Evolutionary conservation across 1,140 invertebrate species (phyloP).

Genomic region (Meloidogyne hapla): DNA sequence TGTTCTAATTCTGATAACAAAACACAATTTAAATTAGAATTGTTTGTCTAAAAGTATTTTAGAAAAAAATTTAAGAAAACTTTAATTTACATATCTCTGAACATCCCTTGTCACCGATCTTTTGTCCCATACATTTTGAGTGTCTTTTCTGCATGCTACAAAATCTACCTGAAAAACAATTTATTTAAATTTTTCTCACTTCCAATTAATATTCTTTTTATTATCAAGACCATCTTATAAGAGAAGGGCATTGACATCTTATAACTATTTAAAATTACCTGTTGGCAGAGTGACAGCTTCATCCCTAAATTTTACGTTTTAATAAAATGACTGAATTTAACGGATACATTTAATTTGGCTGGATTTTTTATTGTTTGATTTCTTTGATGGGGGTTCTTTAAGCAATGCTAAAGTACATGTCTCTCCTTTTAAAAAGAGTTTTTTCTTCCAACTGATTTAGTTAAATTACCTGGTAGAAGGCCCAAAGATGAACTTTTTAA

Average conservation of each 20-base stretch:
- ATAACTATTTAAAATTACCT: neutral
- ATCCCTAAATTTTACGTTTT: conserved; percentile 5
- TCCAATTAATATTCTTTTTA: too few species aligned
- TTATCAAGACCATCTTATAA: too few species aligned
- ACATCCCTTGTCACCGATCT: conserved; percentile 51
- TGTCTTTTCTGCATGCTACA: conserved; percentile 25
- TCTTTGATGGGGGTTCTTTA: conserved; percentile 49
- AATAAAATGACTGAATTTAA: too few species aligned
- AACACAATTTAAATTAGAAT: conserved; percentile 34
- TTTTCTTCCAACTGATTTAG: conserved; percentile 27
- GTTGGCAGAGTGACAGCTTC: neutral
- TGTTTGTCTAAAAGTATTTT: conserved; percentile 44
- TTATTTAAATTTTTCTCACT: too few species aligned
- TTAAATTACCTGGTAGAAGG: neutral
- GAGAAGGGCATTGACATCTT: too few species aligned
- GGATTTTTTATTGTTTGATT: conserved; percentile 36
- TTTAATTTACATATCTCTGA: conserved; percentile 41
- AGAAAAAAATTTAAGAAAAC: neutral
- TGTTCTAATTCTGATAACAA: conserved; percentile 43
- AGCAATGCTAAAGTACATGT: conserved; percentile 31
- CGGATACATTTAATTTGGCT: neutral
- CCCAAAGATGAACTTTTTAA: neutral
- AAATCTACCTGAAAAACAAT: conserved; percentile 53
- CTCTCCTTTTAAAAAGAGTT: conserved; percentile 28
- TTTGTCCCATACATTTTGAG: conserved; percentile 18